Evolutionary conservation across 1,140 invertebrate genomes (phyloP).

Genomic region (Episyrphus balteatus): DNA sequence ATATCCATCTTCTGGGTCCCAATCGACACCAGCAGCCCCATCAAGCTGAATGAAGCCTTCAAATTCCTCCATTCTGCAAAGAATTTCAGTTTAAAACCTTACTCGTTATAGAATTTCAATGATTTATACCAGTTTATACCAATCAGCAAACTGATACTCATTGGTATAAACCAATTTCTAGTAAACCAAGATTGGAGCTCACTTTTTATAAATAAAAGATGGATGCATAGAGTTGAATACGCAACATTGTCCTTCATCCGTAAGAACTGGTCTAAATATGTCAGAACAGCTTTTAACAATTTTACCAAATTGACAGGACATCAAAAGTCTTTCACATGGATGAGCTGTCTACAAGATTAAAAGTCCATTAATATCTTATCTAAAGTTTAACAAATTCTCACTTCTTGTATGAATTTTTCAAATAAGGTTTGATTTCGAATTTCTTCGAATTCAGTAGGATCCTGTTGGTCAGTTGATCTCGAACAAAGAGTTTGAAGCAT

Average conservation of each 20-base stretch:
- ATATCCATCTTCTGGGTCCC: constrained; percentile 45
- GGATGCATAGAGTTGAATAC: constrained; percentile 59
- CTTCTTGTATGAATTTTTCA: no score
- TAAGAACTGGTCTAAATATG: constrained; percentile 57
- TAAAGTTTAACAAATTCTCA: no score
- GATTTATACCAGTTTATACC: no score
- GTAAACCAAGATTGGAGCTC: background rate
- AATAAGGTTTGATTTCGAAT: no score
- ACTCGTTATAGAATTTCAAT: background rate
- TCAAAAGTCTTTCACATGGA: no score
- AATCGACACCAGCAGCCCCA: background rate
- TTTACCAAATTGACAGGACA: constrained; percentile 33
- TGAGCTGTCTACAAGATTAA: no score
- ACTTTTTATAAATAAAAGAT: constrained; percentile 41
- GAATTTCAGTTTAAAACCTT: background rate
- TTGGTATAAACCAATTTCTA: background rate
- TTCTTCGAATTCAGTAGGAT: no score
- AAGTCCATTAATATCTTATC: no score
- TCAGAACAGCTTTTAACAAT: constrained; percentile 44
- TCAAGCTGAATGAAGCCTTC: background rate
- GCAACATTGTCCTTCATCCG: constrained; percentile 68
- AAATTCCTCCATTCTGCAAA: background rate
- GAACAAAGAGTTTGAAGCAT: no score
- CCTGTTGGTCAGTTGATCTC: no score
- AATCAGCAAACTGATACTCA: background rate